A percentile compares a stretch with the other conserved stretches of the same genome.
Conservation (phyloP, 2,888 invertebrate species). For the Hirtodrosophila confusa region DNA sequence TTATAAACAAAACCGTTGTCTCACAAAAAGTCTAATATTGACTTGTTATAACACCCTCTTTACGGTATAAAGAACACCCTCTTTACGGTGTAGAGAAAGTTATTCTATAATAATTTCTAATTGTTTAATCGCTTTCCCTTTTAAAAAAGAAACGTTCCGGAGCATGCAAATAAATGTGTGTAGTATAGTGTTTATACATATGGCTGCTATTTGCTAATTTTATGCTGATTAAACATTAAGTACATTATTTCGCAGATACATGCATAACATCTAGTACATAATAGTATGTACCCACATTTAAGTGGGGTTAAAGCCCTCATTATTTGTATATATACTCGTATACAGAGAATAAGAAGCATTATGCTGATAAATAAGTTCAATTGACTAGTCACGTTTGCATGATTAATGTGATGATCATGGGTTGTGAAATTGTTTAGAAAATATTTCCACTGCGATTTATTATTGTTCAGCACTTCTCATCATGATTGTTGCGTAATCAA, state of each 20-base stretch:
- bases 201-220: neutral
- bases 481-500: no score
- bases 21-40: no score
- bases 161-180: neutral
- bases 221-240: conserved; percentile 12
- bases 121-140: conserved; percentile 1
- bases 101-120: no score
- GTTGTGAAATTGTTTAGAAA: conserved; percentile 12
- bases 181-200: neutral
- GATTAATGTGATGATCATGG: conserved; percentile 1
- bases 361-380: conserved; percentile 42
- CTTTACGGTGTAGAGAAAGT: no score
- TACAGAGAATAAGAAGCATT: neutral
- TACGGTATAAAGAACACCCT: no score
- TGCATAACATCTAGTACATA: no score
- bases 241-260: no score
- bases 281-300: neutral
- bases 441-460: conserved; percentile 10
- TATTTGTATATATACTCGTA: neutral
- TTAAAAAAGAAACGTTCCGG: no score
- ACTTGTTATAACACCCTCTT: no score
- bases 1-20: no score
- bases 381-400: conserved; percentile 28
- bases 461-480: neutral
- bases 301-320: conserved; percentile 23